Conservation (phyloP, 53 echinoderm and acorn worm genomes). For the Astropecten irregularis region DNA sequence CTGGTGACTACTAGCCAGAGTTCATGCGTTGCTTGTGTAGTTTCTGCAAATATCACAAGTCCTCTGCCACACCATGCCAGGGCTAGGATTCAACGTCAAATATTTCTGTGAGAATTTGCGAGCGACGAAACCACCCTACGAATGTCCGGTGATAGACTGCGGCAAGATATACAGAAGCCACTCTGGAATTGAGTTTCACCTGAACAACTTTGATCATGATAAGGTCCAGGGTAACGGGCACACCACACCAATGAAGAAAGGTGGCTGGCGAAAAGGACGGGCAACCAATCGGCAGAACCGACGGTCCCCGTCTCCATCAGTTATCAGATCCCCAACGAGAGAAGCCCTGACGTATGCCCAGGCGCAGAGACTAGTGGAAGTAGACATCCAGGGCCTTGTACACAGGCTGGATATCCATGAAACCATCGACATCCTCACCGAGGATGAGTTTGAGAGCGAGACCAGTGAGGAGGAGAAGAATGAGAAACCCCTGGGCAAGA, state of each 20-base stretch:
- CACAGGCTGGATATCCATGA: slow-evolving; percentile 96
- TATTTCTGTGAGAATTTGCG: slow-evolving; percentile 94
- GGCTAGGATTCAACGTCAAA: slow-evolving; percentile 88
- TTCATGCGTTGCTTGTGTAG: slow-evolving; percentile 51
- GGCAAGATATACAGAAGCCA: slow-evolving; percentile 89
- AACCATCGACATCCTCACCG: slow-evolving; percentile 95
- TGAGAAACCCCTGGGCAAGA: slow-evolving; percentile 80
- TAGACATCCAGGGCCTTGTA: slow-evolving; percentile 90
- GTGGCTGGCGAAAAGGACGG: slow-evolving; percentile 84
- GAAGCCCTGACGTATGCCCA: slow-evolving; percentile 97
- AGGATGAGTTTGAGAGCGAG: slow-evolving; percentile 89
- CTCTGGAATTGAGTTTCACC: slow-evolving; percentile 91
- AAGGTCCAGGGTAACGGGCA: slow-evolving; percentile 86
- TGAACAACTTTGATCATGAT: slow-evolving; percentile 89
- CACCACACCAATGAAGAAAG: slow-evolving; percentile 75
- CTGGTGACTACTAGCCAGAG: slow-evolving; percentile 34
- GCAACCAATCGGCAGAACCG: slow-evolving; percentile 64
- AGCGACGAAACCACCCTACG: slow-evolving; percentile 96
- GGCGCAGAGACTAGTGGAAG: slow-evolving; percentile 96
- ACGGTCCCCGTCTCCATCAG: slow-evolving; percentile 72
- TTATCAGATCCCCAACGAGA: slow-evolving; percentile 81
- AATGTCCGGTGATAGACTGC: slow-evolving; percentile 94
- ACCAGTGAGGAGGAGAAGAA: slow-evolving; percentile 91
- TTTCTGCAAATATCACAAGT: not conserved
- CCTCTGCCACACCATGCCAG: slow-evolving; percentile 77